Conservation (phyloP, 2,797 vertebrate genomes). For the Anabacerthia variegaticeps region DNA sequence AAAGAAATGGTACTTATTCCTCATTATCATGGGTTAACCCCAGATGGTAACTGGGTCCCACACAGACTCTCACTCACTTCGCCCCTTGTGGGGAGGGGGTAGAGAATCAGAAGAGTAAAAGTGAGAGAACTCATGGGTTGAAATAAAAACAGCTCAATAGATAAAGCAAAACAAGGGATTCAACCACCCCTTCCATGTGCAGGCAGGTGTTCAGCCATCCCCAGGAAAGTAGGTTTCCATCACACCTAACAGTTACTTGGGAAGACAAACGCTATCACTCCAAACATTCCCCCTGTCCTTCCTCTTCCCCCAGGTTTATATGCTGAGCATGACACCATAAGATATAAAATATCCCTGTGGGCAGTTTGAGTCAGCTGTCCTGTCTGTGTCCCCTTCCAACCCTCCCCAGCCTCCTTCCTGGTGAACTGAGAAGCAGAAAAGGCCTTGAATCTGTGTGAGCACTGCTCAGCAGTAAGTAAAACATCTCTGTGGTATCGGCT, state of each 20-base stretch:
- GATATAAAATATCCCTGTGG: neutral
- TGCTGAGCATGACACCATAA: fast-evolving
- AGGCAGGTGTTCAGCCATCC: neutral
- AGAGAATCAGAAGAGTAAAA: neutral
- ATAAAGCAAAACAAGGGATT: neutral
- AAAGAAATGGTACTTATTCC: neutral
- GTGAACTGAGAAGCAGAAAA: neutral
- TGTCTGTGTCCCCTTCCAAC: neutral
- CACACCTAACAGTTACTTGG: neutral
- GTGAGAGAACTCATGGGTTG: neutral
- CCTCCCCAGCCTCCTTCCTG: too few species aligned
- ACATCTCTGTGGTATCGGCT: neutral
- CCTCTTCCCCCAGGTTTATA: neutral
- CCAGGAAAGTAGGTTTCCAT: neutral
- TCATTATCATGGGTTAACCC: neutral
- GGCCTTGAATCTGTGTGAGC: neutral
- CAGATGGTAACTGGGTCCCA: neutral
- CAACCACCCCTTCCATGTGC: neutral
- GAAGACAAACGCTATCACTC: neutral
- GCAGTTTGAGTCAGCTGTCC: neutral
- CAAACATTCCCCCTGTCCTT: neutral
- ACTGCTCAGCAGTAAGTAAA: neutral
- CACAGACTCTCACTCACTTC: fast-evolving
- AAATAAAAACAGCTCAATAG: neutral
- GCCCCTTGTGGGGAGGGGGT: fast-evolving